phyloP scores from a whole-genome alignment of 1,140 invertebrate species.

The Acromyrmex charruanus region DNA sequence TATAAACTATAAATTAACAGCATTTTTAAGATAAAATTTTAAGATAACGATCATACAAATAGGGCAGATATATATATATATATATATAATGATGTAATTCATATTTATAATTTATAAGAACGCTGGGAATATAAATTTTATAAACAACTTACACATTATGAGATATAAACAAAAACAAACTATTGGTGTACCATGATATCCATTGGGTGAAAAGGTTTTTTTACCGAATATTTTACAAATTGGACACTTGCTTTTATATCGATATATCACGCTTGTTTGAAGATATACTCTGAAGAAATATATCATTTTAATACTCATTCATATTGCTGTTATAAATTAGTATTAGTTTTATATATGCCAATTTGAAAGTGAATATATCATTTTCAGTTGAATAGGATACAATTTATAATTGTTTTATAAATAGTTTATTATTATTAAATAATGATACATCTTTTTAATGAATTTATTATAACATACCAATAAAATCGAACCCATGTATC shows the following conservation, averaged over 20 bases:
- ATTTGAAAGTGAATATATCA: constrained; percentile 71
- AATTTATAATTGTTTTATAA: constrained; percentile 83
- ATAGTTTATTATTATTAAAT: constrained; percentile 83
- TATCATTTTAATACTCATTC: constrained; percentile 37
- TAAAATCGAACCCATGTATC: constrained; percentile 52
- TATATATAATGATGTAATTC: not conserved
- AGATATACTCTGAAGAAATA: constrained; percentile 16
- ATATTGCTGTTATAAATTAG: constrained; percentile 63
- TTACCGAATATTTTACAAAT: constrained; percentile 31
- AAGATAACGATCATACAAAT: constrained; percentile 36
- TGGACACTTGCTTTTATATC: constrained; percentile 57
- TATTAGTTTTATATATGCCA: constrained; percentile 66
- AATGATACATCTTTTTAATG: constrained; percentile 83
- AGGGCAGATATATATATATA: constrained; percentile 8
- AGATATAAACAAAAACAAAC: not conserved
- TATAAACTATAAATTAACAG: not conserved
- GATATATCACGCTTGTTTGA: constrained; percentile 65
- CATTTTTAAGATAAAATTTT: constrained; percentile 39
- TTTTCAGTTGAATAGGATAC: constrained; percentile 78
- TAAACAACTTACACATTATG: not conserved
- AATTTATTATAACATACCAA: constrained; percentile 61
- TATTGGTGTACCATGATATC: not conserved
- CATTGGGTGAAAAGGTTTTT: constrained; percentile 42
- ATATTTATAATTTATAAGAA: not conserved
- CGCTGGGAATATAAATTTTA: constrained; percentile 10